Percentiles rank a stretch among this genome's conserved stretches.
phyloP scores from a whole-genome alignment of 1,140 invertebrate species.

The Brachystomella parvula region DNA sequence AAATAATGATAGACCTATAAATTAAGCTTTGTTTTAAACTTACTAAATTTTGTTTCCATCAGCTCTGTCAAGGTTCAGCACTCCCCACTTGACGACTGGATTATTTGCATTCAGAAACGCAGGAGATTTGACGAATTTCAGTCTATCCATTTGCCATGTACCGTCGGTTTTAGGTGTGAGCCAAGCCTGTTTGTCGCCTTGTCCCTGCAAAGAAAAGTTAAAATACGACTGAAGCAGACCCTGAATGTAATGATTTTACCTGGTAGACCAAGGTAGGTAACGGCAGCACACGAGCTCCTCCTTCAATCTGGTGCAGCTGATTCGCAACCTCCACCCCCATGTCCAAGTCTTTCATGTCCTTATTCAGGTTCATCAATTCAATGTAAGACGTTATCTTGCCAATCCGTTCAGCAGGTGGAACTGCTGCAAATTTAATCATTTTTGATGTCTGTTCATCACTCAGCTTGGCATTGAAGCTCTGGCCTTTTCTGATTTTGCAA shows the following conservation, averaged over 20 bases:
- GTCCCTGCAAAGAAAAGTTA: too few species aligned
- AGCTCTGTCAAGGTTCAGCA: not conserved
- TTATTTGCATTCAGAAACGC: not conserved
- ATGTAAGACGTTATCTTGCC: not conserved
- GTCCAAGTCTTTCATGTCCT: not conserved
- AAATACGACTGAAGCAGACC: too few species aligned
- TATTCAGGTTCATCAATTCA: not conserved
- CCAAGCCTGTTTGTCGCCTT: too few species aligned
- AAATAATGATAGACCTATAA: not conserved
- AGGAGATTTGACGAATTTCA: not conserved
- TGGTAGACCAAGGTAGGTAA: constrained; percentile 12
- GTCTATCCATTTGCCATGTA: too few species aligned
- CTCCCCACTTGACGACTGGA: not conserved
- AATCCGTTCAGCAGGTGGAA: not conserved
- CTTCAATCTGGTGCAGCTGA: not conserved
- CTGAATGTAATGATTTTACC: too few species aligned
- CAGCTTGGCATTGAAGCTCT: not conserved
- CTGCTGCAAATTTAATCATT: constrained; percentile 13
- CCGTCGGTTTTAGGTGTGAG: too few species aligned
- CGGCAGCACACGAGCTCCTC: not conserved
- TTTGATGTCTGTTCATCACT: not conserved
- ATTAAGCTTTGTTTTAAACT: not conserved
- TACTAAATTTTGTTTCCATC: not conserved
- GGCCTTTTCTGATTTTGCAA: constrained; percentile 9
- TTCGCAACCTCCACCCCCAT: constrained; percentile 1